phyloP scores from a whole-genome alignment of 2,113 vertebrate genomes.

The Mus musculus region GRCm39 chr2:66872501-66873000 shows the following conservation, averaged over 20 bases:
- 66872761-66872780: constrained; percentile 67
- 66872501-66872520: constrained; percentile 78
- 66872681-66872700: constrained; percentile 55
- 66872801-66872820: constrained; percentile 65
- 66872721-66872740: constrained; percentile 61
- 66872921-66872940: constrained; percentile 7
- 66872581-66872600: constrained; percentile 60
- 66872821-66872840: constrained; percentile 37
- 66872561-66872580: constrained; percentile 69
- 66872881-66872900: constrained; percentile 12
- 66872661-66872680: constrained; percentile 56
- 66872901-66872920: background rate
- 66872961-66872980: background rate
- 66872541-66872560: constrained; percentile 68
- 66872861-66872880: background rate
- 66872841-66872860: background rate
- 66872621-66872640: constrained; percentile 36
- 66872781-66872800: constrained; percentile 23
- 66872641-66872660: constrained; percentile 50
- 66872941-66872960: background rate
- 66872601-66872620: constrained; percentile 60
- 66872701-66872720: constrained; percentile 46
- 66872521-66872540: constrained; percentile 64
- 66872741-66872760: constrained; percentile 68
- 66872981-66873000: background rate